Conservation (phyloP, 1,140 invertebrate species). For the Papilio helenus region DNA sequence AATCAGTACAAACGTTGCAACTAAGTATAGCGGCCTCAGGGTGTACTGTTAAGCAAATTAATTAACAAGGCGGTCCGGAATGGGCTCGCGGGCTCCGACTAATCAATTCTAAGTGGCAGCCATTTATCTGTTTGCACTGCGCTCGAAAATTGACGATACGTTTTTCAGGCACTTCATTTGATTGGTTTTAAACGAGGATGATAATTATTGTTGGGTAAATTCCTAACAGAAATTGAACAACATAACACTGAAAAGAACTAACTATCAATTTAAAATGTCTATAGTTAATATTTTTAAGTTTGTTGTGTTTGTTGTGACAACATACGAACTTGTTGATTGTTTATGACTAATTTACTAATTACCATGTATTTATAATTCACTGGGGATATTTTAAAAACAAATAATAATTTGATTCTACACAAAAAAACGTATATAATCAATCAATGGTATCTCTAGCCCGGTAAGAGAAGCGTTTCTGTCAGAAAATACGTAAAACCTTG, state of each 20-base stretch:
- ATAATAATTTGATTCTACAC: too few species aligned
- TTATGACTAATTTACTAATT: too few species aligned
- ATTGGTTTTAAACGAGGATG: constrained; percentile 30
- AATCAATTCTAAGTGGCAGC: constrained; percentile 46
- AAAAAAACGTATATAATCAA: too few species aligned
- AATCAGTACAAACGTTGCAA: constrained; percentile 5
- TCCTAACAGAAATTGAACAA: constrained; percentile 5
- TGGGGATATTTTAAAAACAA: too few species aligned
- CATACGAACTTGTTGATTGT: too few species aligned
- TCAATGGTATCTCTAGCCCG: too few species aligned
- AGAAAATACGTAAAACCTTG: too few species aligned
- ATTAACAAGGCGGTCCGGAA: constrained; percentile 41
- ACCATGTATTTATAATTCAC: too few species aligned
- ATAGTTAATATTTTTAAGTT: not conserved
- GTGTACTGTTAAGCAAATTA: constrained; percentile 44
- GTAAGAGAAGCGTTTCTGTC: too few species aligned
- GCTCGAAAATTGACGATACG: constrained; percentile 28
- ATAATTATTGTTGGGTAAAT: constrained; percentile 18
- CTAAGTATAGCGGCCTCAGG: constrained; percentile 5
- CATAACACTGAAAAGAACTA: not conserved
- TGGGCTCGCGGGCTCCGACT: constrained; percentile 42
- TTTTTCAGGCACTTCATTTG: constrained; percentile 34
- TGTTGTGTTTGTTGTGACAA: too few species aligned
- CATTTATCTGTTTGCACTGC: constrained; percentile 43
- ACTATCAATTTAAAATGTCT: not conserved